A percentile compares a stretch with the other conserved stretches of the same genome.
Evolutionary conservation across 2,888 invertebrate species (phyloP).

Genomic region (Aleiodes alternator): DNA sequence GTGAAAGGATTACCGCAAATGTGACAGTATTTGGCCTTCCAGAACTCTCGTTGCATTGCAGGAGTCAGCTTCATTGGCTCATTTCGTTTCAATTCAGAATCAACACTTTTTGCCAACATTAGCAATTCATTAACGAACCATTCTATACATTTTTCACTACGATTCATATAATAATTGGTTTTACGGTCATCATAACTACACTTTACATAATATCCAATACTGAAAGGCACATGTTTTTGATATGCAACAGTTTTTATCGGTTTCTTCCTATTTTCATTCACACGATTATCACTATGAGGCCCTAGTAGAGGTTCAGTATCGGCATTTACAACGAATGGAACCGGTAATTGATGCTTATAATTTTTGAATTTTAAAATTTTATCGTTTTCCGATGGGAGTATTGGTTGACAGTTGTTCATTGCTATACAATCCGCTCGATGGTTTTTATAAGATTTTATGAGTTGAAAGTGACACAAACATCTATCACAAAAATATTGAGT

Average conservation of each 20-base stretch:
- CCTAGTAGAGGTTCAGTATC: slow-evolving; percentile 48
- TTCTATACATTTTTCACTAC: no score
- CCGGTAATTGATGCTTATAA: slow-evolving; percentile 43
- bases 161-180: no score
- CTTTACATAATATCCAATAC: no score
- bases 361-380: slow-evolving; percentile 47
- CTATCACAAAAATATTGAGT: not conserved
- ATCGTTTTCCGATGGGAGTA: slow-evolving; percentile 37
- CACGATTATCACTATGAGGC: not conserved
- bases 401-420: not conserved
- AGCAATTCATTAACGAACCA: no score
- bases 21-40: slow-evolving; percentile 47
- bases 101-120: no score
- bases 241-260: no score
- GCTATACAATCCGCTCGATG: not conserved
- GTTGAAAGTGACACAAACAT: not conserved
- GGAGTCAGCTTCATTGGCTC: not conserved
- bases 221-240: no score
- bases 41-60: not conserved
- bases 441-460: not conserved
- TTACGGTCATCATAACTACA: no score
- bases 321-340: slow-evolving; percentile 50
- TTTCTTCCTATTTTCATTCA: not conserved
- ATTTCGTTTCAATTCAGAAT: no score
- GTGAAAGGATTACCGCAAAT: slow-evolving; percentile 44